A percentile compares a stretch with the other conserved stretches of the same genome.
Evolutionary conservation across 2,797 vertebrate species (phyloP).

Genomic region (Limnodromus scolopaceus): DNA sequence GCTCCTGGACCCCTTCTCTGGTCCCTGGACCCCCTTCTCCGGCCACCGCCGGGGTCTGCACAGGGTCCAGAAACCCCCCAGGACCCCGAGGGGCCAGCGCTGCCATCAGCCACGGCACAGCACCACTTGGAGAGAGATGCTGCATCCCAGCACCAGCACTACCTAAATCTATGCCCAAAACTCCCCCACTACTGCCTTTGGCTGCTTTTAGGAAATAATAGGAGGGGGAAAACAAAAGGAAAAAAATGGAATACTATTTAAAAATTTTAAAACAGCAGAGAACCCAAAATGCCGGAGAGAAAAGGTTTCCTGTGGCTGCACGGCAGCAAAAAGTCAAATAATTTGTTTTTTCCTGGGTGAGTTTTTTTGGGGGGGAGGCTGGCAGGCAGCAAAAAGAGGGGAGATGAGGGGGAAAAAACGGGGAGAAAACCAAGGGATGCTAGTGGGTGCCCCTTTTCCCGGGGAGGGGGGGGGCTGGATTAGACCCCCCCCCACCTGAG

Average conservation of each 20-base stretch:
- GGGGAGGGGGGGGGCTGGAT: not conserved
- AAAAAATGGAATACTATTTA: not conserved
- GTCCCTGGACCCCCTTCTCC: conserved; percentile 61
- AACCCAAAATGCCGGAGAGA: not conserved
- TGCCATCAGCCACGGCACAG: not conserved
- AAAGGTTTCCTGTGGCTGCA: fast-evolving
- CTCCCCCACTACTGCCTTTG: not conserved
- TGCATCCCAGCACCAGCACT: not conserved
- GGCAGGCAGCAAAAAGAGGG: not conserved
- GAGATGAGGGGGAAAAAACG: no score
- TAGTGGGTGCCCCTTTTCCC: no score
- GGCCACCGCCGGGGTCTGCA: not conserved
- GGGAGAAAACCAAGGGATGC: no score
- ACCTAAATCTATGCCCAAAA: fast-evolving
- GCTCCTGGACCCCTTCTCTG: not conserved
- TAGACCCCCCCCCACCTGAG: not conserved
- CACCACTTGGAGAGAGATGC: not conserved
- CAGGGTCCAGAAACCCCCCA: not conserved
- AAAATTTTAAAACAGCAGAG: not conserved
- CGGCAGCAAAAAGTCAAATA: not conserved
- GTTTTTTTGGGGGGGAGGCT: not conserved
- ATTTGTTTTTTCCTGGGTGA: not conserved
- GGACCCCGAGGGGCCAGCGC: not conserved
- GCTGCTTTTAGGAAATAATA: not conserved
- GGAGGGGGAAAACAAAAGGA: fast-evolving